phyloP scores from a whole-genome alignment of 2,113 vertebrate species.

The Nycticryphes semicollaris region DNA sequence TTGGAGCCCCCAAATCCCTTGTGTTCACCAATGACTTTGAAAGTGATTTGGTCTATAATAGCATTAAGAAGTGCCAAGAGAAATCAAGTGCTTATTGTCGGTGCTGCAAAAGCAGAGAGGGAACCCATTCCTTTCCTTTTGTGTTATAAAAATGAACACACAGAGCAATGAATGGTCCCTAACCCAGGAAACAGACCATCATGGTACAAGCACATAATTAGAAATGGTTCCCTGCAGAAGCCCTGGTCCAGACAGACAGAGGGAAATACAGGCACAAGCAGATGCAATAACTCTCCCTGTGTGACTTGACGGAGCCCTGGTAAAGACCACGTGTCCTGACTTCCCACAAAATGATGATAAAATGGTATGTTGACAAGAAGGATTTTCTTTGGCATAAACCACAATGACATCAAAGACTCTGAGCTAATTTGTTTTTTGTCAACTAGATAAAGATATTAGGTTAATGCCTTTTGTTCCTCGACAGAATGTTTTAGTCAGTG shows the following conservation, averaged over 20 bases:
- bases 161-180: background rate
- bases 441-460: conserved; percentile 39
- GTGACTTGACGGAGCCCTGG: background rate
- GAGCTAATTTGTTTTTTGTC: conserved; percentile 37
- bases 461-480: conserved; percentile 39
- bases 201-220: background rate
- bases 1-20: background rate
- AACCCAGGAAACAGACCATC: background rate
- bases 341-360: background rate
- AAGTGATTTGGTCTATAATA: background rate
- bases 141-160: background rate
- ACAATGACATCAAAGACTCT: background rate
- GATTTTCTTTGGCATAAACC: background rate
- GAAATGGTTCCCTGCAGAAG: background rate
- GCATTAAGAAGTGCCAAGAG: background rate
- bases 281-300: background rate
- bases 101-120: background rate
- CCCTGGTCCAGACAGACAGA: background rate
- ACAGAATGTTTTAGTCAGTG: background rate
- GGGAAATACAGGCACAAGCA: background rate
- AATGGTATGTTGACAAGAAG: background rate
- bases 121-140: background rate
- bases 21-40: background rate
- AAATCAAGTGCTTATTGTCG: background rate
- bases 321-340: background rate